Base-by-base conservation (phyloP, 1,140 invertebrate species). In the Halictus rubicundus region DNA sequence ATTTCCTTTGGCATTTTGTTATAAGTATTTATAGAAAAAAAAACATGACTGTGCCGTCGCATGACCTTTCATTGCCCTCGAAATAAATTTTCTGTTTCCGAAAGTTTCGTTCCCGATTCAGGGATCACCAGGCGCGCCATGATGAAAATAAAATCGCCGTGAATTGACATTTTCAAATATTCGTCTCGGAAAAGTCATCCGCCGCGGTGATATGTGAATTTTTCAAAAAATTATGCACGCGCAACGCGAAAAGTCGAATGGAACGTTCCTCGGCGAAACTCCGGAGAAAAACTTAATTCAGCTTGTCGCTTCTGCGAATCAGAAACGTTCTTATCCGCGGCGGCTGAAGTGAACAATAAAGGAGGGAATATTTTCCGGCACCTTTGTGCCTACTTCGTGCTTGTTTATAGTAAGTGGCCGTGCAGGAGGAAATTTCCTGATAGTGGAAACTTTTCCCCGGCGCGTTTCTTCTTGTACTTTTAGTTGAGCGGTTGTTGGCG, bases 351-450 rank as follows among this genome's bases (percentile, higher is more conserved):
- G 25, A 37, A 14, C 74, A 39, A 61, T 76, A 61, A 68, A 10
- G 21, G 25, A 37, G 37, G 54, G 42, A 70, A 70, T 39, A 42
- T n/a, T 42, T 42, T 25, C n/a, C 19, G 23, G 23, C 21, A 68
- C 39, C 68, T 78, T 68, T 14, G 12, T 27, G 3, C 14, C 27
- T 23, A 23, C 16, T 21, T 32, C n/a, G 21, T 16, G 21, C 52
- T 39, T 61, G 75, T 71, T 78, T 37, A 39, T 54, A 16, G 42
- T 25, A 61, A 63, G 52, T 52, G 59, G 42, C 27, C 27, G 57
- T 21, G 23, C 27, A 52, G 21, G 49, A 61, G 23, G 49, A 23
- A 37, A 42, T 46, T 19, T 46, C 39, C n/a, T 46, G 69, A 32
- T 16, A 25, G 42, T 14, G 21, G 16, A 19, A 61, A 77, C 12